Evolutionary conservation across 2,113 vertebrate species (phyloP).

Genomic region (Heterotilapia buettikoferi): DNA sequence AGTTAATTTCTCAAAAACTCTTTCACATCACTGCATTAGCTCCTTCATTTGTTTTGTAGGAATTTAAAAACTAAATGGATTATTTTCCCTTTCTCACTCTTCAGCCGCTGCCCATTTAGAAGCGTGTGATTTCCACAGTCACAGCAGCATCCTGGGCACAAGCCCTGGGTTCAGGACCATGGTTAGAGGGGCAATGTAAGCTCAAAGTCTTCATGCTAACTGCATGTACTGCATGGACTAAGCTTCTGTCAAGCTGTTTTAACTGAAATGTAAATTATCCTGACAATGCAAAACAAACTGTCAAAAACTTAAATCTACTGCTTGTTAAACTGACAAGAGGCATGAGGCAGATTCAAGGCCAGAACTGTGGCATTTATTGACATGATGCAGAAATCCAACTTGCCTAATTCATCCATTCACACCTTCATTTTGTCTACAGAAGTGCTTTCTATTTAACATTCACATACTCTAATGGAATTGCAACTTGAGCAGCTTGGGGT

Average conservation of each 20-base stretch:
- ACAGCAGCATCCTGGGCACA: conserved; percentile 15
- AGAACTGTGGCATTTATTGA: not conserved
- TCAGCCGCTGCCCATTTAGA: not conserved
- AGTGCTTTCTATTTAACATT: not conserved
- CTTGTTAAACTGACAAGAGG: not conserved
- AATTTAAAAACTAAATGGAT: not conserved
- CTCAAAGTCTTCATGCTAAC: not conserved
- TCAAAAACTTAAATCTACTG: not conserved
- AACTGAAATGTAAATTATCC: not conserved
- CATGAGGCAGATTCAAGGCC: not conserved
- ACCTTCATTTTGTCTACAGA: not conserved
- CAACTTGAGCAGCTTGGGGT: not conserved
- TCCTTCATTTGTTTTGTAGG: not conserved
- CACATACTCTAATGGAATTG: not conserved
- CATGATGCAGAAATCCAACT: not conserved
- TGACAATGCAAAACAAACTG: not conserved
- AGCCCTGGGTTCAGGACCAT: not conserved
- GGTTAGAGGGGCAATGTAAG: conserved; percentile 17
- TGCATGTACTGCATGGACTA: not conserved
- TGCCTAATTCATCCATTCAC: not conserved
- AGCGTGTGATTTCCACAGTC: conserved; percentile 25
- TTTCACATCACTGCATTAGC: not conserved
- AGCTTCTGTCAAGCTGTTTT: not conserved
- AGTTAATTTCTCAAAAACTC: not conserved
- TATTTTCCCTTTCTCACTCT: not conserved